Percentiles rank a stretch among this genome's conserved stretches.
phyloP scores from a whole-genome alignment of 2,797 vertebrate genomes.

The Dermochelys coriacea region DNA sequence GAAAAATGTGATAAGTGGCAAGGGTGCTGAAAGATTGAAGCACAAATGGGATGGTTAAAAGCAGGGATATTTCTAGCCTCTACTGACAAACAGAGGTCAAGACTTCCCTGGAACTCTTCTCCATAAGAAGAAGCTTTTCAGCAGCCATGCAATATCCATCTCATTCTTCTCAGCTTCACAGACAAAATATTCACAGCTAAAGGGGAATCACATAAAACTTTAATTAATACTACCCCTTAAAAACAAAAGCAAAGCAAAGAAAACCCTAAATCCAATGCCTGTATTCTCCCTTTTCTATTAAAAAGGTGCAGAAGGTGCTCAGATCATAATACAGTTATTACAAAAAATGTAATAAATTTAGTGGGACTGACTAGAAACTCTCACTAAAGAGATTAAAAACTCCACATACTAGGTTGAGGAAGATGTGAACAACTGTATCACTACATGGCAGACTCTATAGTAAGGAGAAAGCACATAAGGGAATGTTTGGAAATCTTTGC shows the following conservation, averaged over 20 bases:
- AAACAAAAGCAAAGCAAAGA: accelerated
- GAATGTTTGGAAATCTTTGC: constrained; percentile 55
- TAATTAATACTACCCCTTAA: background rate
- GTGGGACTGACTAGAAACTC: background rate
- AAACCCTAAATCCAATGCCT: background rate
- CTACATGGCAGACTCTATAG: background rate
- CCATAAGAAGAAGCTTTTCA: constrained; percentile 25
- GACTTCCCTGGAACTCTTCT: constrained; percentile 25
- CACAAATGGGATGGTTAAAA: constrained; percentile 76
- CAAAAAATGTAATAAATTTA: background rate
- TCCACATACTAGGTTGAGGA: accelerated
- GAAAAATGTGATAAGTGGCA: constrained; percentile 80
- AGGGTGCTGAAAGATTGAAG: constrained; percentile 79
- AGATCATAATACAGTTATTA: background rate
- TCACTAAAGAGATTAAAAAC: background rate
- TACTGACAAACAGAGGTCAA: background rate
- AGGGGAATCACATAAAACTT: background rate
- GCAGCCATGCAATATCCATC: constrained; percentile 1
- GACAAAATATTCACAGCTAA: constrained; percentile 19
- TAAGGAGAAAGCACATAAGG: constrained; percentile 8
- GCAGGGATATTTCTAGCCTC: constrained; percentile 58
- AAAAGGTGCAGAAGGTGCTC: background rate
- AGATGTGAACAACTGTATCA: background rate
- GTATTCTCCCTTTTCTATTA: background rate
- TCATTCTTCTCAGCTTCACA: background rate